Evolutionary conservation across 2,888 invertebrate genomes (phyloP), one percentile per base, ranked within the genome.

Genomic region (Lamproptera curius): DNA sequence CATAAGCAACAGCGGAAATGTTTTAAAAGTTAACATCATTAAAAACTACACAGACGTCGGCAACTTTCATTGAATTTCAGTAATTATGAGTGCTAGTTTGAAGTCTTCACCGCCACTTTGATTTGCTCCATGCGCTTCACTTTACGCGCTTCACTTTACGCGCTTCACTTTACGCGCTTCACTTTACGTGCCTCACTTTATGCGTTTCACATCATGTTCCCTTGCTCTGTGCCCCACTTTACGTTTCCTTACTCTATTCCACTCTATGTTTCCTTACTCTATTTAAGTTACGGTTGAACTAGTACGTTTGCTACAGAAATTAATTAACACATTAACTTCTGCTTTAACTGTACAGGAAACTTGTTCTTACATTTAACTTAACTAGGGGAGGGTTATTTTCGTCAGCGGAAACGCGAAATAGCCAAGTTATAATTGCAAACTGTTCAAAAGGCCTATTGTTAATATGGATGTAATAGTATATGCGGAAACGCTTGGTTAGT

Each of bases 301-400:
- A 47, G 13, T 46, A 31, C 11, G 11, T 26, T 13, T 2, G 6
- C 13, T 8, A 10, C 38, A 35, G 16, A 41, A 36, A 46, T 46
- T 46, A 46, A 46, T 46, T 41, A 46, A 46, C 41, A 41, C 36
- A 36, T 41, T 16, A 43, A 34, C 13, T 35, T 40, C 28, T 35
- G 10, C 35, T 35, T 31, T 11, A 2, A 31, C 31, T 2, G 4
- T 31, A 31, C 4, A 31, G 31, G n/a, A 31, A 31, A 2, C n/a
- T 2, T 11, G 9, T 31, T 31, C 31, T 31, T 31, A 31, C 31
- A 17, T 39, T 45, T 15, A 17, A 26, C 17, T 8, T 37, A 28
- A 28, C 38, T 28, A 33, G 38, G 15, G n/a, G 16, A 16, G 16
- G 38, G 11, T 38, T 34, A 28, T 26, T 39, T 39, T 14, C 28